These are phyloP conservation scores for Epinotia ramella DNA, from an alignment of 2,888 invertebrate genomes.

Conservation along the genomic window DNA sequence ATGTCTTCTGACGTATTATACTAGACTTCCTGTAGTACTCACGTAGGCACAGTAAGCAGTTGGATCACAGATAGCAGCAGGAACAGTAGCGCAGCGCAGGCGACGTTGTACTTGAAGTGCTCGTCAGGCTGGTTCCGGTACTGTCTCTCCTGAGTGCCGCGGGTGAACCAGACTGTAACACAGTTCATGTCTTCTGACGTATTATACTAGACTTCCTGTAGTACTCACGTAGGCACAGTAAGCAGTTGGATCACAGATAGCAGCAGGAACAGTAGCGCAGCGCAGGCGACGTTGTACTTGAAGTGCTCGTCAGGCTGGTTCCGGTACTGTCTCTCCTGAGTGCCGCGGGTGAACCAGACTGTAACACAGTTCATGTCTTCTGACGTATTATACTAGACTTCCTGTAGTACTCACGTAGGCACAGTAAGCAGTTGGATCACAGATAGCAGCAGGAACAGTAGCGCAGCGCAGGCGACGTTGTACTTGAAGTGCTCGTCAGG, in stretches of 20 bases:
- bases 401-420: constrained; percentile 86
- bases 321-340: constrained; percentile 92
- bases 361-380: too few relatives aligned
- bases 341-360: constrained; percentile 89
- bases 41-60: constrained; percentile 91
- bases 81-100: constrained; percentile 92
- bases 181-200: too few relatives aligned
- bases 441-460: constrained; percentile 91
- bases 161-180: constrained; percentile 87
- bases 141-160: constrained; percentile 89
- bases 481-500: constrained; percentile 93
- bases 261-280: constrained; percentile 90
- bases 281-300: constrained; percentile 93
- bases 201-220: too few relatives aligned
- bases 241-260: constrained; percentile 92
- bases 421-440: constrained; percentile 92
- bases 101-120: constrained; percentile 94
- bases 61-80: constrained; percentile 92
- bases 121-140: constrained; percentile 92
- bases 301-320: constrained; percentile 93
- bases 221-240: constrained; percentile 90
- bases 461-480: constrained; percentile 92
- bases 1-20: too few relatives aligned
- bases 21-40: constrained; percentile 58
- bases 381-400: too few relatives aligned